Evolutionary conservation across 2,888 invertebrate genomes (phyloP).

Genomic region (Caenorhabditis angaria): DNA sequence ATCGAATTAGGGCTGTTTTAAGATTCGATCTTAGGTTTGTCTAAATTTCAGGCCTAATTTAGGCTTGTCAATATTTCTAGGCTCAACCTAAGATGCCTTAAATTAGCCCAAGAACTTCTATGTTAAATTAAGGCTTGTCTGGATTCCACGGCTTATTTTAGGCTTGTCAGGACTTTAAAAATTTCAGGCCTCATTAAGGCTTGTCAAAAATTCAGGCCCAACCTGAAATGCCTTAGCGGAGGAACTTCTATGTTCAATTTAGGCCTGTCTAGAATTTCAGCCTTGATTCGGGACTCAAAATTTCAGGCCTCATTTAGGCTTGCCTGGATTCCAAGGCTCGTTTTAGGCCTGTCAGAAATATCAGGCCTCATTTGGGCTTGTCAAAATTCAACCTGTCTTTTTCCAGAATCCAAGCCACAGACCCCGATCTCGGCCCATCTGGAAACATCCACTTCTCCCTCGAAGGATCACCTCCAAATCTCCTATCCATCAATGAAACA

Average conservation of each 20-base stretch:
- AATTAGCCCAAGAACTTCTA: no score
- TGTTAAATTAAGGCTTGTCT: no score
- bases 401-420: constrained; percentile 37
- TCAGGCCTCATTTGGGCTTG: neutral
- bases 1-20: no score
- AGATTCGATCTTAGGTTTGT: no score
- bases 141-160: no score
- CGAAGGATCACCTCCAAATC: constrained; percentile 13
- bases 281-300: neutral
- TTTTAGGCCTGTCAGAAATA: neutral
- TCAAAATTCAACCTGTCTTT: neutral
- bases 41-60: neutral
- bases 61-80: no score
- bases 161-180: no score
- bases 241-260: neutral
- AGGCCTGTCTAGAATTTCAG: no score
- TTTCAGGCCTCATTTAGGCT: neutral
- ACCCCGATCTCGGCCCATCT: constrained; percentile 43
- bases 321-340: neutral
- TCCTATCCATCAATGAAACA: constrained; percentile 14
- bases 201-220: neutral
- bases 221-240: neutral
- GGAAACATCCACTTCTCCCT: constrained; percentile 39
- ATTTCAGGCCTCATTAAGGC: neutral
- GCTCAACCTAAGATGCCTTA: no score